Conservation (phyloP, 2,113 vertebrate species). For the Herpetotheres cachinnans region DNA sequence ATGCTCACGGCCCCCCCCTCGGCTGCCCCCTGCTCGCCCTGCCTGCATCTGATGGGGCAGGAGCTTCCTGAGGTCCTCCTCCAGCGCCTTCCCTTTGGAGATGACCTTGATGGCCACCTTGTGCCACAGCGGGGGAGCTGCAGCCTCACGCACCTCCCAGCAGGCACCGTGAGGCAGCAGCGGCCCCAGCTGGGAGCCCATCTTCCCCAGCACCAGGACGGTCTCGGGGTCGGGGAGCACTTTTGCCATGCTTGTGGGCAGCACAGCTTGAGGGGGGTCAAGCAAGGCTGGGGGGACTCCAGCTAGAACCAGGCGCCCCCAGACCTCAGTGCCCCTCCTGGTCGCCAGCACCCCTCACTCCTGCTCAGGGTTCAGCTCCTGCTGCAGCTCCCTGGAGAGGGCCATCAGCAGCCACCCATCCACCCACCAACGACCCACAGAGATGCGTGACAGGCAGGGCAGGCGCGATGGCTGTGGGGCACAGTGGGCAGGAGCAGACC, state of each 20-base stretch:
- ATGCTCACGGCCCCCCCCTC: neutral
- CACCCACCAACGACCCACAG: neutral
- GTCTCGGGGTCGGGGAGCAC: rapidly evolving
- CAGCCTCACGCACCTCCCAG: neutral
- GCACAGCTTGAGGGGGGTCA: neutral
- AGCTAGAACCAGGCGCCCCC: neutral
- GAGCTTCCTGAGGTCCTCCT: neutral
- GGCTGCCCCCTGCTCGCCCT: neutral
- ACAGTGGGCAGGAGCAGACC: neutral
- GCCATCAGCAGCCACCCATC: neutral
- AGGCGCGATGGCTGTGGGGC: neutral
- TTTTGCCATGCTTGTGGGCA: neutral
- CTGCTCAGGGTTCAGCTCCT: neutral
- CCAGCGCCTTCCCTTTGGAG: neutral
- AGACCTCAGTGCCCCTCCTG: neutral
- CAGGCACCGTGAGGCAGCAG: neutral
- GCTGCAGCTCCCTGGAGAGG: neutral
- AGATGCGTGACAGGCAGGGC: neutral
- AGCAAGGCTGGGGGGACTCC: neutral
- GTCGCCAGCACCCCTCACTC: neutral
- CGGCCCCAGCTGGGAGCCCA: neutral
- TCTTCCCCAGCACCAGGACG: neutral
- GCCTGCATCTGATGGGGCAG: neutral
- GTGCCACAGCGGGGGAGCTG: neutral
- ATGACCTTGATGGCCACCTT: neutral